Evolutionary conservation across 2,888 invertebrate genomes (phyloP).

Genomic region (Punctoribates punctum): DNA sequence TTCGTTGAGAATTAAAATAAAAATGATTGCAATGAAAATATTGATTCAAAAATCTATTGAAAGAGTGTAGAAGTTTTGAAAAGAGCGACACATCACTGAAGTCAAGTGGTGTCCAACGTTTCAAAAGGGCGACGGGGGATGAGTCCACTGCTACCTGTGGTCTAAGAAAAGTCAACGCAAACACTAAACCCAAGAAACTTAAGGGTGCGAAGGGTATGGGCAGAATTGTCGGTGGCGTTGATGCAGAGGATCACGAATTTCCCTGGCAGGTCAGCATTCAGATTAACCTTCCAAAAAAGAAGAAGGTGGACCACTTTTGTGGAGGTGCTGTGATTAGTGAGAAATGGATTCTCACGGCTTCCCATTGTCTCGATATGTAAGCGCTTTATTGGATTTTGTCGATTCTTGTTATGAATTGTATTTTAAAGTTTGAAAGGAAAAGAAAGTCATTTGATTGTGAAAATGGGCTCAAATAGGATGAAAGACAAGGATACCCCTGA

Average conservation of each 20-base stretch:
- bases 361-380: slow-evolving; percentile 45
- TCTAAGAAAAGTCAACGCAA: not conserved
- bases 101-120: too few species aligned
- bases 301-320: slow-evolving; percentile 42
- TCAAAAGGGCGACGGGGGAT: not conserved
- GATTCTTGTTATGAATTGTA: not conserved
- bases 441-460: not conserved
- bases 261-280: slow-evolving; percentile 1
- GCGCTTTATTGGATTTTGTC: not conserved
- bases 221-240: not conserved
- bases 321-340: slow-evolving; percentile 44
- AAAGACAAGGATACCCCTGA: not conserved
- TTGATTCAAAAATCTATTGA: too few species aligned
- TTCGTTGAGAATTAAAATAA: too few species aligned
- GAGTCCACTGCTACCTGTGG: not conserved
- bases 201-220: not conserved
- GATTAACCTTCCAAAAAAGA: not conserved
- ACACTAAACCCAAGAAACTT: not conserved
- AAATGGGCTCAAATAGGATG: not conserved
- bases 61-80: too few species aligned
- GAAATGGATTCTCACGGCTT: slow-evolving; percentile 44
- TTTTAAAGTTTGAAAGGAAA: not conserved
- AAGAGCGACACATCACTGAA: too few species aligned
- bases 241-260: not conserved
- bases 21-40: too few species aligned